Evolutionary conservation across 2,113 vertebrate species (phyloP), one percentile per base, ranked within the genome.

Genomic region (Vulpes lagopus): DNA sequence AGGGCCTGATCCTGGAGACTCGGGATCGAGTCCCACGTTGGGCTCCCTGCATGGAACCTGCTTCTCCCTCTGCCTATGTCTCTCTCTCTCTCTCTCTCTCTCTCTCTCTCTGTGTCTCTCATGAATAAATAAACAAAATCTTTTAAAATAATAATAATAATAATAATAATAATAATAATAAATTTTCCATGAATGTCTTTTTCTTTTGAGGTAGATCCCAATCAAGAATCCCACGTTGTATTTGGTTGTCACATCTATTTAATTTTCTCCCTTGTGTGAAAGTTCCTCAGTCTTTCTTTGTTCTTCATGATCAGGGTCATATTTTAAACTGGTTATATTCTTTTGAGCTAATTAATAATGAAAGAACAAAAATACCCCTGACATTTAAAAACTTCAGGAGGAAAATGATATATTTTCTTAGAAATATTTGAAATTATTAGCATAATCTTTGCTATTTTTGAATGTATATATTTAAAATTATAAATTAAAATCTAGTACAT

Each of bases 291-390:
- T 57, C 30, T 81, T 62, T 43, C 17, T 38, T 64, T 35, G 32
- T 85, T 60, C 73, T 88, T 84, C n/a, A 59, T 60, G 53, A 83
- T 92, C 20, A 78, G 19, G n/a, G 11, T 67, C 65, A 23, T 88
- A 91, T 88, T 94, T 87, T 84, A 84, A 86, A 69, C 6, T 80
- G 49, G 20, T 64, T 88, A 69, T 32, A 90, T 78, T 95, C 65
- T 38, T 83, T 71, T 22, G 35, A 88, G 19, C 71, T 94, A 83
- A 96, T 89, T 92, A 91, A 91, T 82, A 73, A 49, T 73, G 30
- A 53, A 57, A 94, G 35, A 95, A 49, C 17, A 88, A n/a, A 19
- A 78, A 79, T 78, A 82, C 32, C 2, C 14, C 15, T 32, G 23
- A 80, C 10, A 30, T 71, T 23, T 83, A 49, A 9, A 62, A 90